These are phyloP conservation scores for Paguma larvata DNA, from an alignment of 2,797 vertebrate species.

Conservation along the genomic window DNA sequence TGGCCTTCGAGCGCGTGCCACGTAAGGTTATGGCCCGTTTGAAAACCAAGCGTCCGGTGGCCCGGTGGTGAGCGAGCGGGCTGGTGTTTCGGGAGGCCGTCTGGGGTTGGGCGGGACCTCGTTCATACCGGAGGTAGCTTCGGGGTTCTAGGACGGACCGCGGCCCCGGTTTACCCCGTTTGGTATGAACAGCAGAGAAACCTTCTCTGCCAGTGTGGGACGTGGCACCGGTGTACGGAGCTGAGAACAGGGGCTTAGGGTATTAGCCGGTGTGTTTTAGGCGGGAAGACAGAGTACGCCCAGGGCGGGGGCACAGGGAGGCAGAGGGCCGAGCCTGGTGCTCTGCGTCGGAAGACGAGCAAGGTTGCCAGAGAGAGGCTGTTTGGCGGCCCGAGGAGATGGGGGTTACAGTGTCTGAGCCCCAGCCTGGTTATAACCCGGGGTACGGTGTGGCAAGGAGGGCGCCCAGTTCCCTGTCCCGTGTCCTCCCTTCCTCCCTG, in stretches of 20 bases:
- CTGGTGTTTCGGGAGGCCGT: neutral
- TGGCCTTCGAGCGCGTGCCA: neutral
- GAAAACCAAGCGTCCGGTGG: rapidly evolving
- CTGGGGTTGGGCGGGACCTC: neutral
- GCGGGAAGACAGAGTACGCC: neutral
- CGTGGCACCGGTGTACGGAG: rapidly evolving
- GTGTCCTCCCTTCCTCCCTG: neutral
- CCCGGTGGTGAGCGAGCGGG: rapidly evolving
- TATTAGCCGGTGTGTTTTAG: neutral
- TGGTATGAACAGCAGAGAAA: neutral
- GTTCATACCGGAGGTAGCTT: neutral
- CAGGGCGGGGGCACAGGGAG: neutral
- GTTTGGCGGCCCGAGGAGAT: rapidly evolving
- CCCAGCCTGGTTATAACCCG: neutral
- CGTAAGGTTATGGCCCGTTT: rapidly evolving
- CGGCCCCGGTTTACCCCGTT: neutral
- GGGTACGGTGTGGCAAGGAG: rapidly evolving
- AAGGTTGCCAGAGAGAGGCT: rapidly evolving
- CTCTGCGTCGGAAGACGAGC: neutral
- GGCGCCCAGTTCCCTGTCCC: rapidly evolving
- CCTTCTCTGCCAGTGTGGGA: rapidly evolving
- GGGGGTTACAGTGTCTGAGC: rapidly evolving
- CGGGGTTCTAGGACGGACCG: rapidly evolving
- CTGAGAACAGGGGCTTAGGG: neutral
- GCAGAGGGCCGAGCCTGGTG: rapidly evolving